Evolutionary conservation across 2,113 vertebrate species (phyloP).

Genomic region (Hippopotamus amphibius): DNA sequence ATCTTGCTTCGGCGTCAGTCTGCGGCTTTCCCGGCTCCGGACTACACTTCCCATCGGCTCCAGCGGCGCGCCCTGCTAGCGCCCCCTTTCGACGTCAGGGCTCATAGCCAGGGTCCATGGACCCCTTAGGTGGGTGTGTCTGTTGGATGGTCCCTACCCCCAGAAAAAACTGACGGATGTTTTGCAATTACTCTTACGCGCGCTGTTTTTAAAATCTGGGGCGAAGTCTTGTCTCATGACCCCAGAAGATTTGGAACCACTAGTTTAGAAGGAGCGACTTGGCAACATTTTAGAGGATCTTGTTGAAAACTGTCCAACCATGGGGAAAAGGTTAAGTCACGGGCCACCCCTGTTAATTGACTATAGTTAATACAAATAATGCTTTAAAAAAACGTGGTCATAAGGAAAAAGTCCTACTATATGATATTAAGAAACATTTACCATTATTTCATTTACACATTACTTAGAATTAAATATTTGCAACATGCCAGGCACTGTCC

Average conservation of each 20-base stretch:
- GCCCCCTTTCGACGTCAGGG: not conserved
- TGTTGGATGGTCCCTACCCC: too few species aligned
- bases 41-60: conserved; percentile 61
- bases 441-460: not conserved
- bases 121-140: not conserved
- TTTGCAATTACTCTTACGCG: not conserved
- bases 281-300: not conserved
- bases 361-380: not conserved
- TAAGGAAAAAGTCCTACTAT: not conserved
- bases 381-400: not conserved
- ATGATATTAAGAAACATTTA: not conserved
- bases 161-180: not conserved
- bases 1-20: fast-evolving
- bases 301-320: not conserved
- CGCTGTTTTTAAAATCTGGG: too few species aligned
- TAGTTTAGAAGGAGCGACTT: not conserved
- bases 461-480: not conserved
- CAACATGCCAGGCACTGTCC: not conserved
- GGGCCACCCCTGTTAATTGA: fast-evolving
- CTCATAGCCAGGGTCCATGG: fast-evolving
- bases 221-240: not conserved
- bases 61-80: not conserved
- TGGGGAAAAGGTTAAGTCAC: not conserved
- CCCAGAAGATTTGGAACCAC: not conserved
- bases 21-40: not conserved